phyloP scores from a whole-genome alignment of 2,113 vertebrate species.

The Coryphaenoides rupestris region DNA sequence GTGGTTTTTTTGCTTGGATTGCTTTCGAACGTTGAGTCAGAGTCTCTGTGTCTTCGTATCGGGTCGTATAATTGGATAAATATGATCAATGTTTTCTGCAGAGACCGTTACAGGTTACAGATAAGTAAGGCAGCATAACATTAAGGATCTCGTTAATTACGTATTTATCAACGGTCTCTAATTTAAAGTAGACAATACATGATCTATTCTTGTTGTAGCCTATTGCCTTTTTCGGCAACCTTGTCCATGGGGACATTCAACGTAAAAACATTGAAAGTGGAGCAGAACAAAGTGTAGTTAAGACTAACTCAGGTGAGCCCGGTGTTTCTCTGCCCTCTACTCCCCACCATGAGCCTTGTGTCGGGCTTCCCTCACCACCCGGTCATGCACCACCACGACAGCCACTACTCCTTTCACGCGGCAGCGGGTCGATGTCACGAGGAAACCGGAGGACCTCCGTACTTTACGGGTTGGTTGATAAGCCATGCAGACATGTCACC shows the following conservation, averaged over 20 bases:
- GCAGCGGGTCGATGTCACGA: conserved; percentile 86
- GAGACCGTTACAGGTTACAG: no score
- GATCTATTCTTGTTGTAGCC: no score
- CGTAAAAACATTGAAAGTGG: background rate
- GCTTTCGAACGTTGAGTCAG: no score
- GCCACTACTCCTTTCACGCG: conserved; percentile 82
- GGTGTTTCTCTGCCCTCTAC: conserved; percentile 13
- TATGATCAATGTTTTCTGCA: no score
- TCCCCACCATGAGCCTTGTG: conserved; percentile 85
- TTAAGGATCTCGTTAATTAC: no score
- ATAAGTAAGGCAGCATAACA: no score
- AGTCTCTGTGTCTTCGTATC: no score
- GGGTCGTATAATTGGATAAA: no score
- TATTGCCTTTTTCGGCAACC: background rate
- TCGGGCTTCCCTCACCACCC: conserved; percentile 95
- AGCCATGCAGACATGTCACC: conserved; percentile 95
- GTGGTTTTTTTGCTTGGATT: no score
- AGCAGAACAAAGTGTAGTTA: background rate
- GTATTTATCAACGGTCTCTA: background rate
- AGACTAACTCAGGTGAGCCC: conserved; percentile 1
- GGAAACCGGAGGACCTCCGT: conserved; percentile 91
- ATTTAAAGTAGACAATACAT: background rate
- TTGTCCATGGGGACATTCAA: conserved; percentile 3
- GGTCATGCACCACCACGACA: conserved; percentile 93
- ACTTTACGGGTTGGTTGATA: conserved; percentile 96